phyloP scores from a whole-genome alignment of 2,888 invertebrate species.

The Trichopria drosophilae region DNA sequence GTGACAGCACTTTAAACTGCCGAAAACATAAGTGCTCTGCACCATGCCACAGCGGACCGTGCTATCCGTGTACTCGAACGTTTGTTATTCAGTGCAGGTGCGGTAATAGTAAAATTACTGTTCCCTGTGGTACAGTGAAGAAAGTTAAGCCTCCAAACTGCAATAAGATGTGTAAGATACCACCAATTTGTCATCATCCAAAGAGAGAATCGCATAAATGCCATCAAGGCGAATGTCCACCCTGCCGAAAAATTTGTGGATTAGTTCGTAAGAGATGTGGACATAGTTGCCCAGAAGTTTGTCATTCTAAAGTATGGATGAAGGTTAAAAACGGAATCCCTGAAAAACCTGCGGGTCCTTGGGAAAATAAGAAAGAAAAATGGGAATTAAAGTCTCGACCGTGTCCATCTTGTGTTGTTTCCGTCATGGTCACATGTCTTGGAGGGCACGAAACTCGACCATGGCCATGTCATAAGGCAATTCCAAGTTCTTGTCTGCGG shows the following conservation, averaged over 20 bases:
- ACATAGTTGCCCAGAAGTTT: slow-evolving; percentile 73
- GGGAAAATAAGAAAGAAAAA: slow-evolving; percentile 61
- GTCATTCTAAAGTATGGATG: slow-evolving; percentile 75
- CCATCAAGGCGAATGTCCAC: slow-evolving; percentile 82
- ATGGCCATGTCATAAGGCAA: slow-evolving; percentile 72
- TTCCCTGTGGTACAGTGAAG: slow-evolving; percentile 84
- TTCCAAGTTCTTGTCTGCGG: slow-evolving; percentile 76
- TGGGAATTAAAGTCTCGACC: slow-evolving; percentile 63
- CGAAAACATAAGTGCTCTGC: slow-evolving; percentile 84
- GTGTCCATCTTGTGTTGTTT: slow-evolving; percentile 74
- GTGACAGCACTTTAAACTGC: slow-evolving; percentile 81
- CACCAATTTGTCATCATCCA: slow-evolving; percentile 83
- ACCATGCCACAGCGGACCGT: slow-evolving; percentile 80
- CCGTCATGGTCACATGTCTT: slow-evolving; percentile 72
- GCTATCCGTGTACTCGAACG: slow-evolving; percentile 80
- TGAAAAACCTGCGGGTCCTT: slow-evolving; percentile 67
- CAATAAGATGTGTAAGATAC: slow-evolving; percentile 70
- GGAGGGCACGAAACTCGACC: slow-evolving; percentile 72
- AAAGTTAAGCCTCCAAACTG: slow-evolving; percentile 81
- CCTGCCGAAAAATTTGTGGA: slow-evolving; percentile 77
- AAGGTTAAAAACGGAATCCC: slow-evolving; percentile 61
- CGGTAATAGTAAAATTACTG: slow-evolving; percentile 73
- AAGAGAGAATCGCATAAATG: slow-evolving; percentile 74
- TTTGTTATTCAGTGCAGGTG: slow-evolving; percentile 77
- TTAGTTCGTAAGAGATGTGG: slow-evolving; percentile 64